Conservation (phyloP, 2,888 invertebrate genomes). For the Diarsia dahlii region DNA sequence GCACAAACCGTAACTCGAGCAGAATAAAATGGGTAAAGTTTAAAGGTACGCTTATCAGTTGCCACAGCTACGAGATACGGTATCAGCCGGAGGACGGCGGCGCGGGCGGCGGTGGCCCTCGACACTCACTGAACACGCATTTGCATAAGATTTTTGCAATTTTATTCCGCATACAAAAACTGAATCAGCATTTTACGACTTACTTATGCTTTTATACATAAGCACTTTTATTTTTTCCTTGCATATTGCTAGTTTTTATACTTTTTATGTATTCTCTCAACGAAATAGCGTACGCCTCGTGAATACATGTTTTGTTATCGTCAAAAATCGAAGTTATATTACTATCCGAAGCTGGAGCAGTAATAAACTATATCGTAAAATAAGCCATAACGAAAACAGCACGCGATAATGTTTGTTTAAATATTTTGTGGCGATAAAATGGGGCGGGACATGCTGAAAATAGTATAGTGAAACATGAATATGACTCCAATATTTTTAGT, state of each 20-base stretch:
- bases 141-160: constrained; percentile 73
- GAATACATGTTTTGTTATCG: constrained; percentile 62
- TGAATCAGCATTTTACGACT: constrained; percentile 71
- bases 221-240: constrained; percentile 56
- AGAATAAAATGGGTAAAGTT: constrained; percentile 57
- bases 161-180: constrained; percentile 68
- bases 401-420: constrained; percentile 62
- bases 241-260: constrained; percentile 57
- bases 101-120: constrained; percentile 34
- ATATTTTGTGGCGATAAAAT: constrained; percentile 47
- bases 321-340: constrained; percentile 60
- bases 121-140: constrained; percentile 63
- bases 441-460: constrained; percentile 26
- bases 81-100: constrained; percentile 46
- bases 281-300: constrained; percentile 59
- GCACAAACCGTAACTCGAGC: constrained; percentile 41
- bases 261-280: constrained; percentile 59
- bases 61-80: constrained; percentile 53
- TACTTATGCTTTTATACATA: constrained; percentile 62
- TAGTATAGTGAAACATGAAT: constrained; percentile 1
- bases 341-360: constrained; percentile 60
- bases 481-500: background rate
- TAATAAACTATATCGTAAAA: constrained; percentile 66
- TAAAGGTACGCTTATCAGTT: constrained; percentile 60
- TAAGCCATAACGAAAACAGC: constrained; percentile 56